Evolutionary conservation across 2,797 vertebrate genomes (phyloP), one percentile per base, ranked within the genome.

Genomic region (Pipistrellus pipistrellus): DNA sequence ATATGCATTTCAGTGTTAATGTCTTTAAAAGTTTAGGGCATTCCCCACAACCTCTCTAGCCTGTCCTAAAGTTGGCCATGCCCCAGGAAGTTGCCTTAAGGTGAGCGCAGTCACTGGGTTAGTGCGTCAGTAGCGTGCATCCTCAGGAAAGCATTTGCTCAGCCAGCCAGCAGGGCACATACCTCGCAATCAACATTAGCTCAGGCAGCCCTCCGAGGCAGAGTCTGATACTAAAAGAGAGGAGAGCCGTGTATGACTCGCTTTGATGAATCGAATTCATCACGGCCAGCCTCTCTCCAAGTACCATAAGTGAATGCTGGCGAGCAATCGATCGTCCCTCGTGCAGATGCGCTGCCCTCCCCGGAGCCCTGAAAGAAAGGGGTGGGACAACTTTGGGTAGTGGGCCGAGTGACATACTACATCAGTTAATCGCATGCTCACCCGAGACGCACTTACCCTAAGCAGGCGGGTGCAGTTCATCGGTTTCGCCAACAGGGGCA

Each of bases 381-480:
- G 90, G 91, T n/a, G 80, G 96, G 46, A 73, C 18, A 8, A 13
- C 1, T 2, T 75, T 92, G 96, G 97, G 97, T 96, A 97, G 97
- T 95, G 95, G 96, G 97, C 96, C 97, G 93, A 97, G 97, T 97
- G 97, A 96, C 96, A 96, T 96, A 85, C 91, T 66, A 90, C 87
- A 48, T 25, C 57, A 1, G 35, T 64, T 64, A 48, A 85, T 66
- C 73, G 92, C 95, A 97, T 96, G 96, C 96, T 96, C 96, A 96
- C 97, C 95, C 93, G 88, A 95, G 95, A 94, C 82, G 15, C 97
- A 96, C 96, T 91, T 97, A 97, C 96, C 91, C 97, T 55, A 86
- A 85, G 64, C 6, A 8, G 23, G 72, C 1, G 35, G 76, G 0
- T 51, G 11, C 5, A 0, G 38, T 4, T 3, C 6, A 18, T 59